phyloP scores from a whole-genome alignment of 2,113 vertebrate species.

The Callorhinus ursinus region DNA sequence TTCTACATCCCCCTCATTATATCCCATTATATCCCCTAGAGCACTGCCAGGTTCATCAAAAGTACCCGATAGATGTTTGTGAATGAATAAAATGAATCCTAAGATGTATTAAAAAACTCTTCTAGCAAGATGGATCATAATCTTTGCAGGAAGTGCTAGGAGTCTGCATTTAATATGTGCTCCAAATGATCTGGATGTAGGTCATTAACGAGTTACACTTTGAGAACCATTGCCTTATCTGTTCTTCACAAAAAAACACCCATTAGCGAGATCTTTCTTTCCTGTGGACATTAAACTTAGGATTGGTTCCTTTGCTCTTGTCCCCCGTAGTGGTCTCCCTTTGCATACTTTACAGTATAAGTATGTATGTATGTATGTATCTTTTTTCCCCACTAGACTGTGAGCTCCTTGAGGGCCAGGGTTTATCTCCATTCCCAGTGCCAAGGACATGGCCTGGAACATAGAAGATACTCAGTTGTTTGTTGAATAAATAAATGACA shows the following conservation, averaged over 20 bases:
- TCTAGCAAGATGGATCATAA: not conserved
- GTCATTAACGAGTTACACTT: not conserved
- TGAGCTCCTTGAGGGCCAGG: conserved; percentile 72
- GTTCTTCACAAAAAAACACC: conserved; percentile 14
- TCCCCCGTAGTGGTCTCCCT: not conserved
- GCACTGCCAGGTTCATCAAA: not conserved
- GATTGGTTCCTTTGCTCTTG: not conserved
- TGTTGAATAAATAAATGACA: conserved; percentile 64
- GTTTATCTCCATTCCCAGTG: conserved; percentile 36
- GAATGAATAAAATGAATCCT: not conserved
- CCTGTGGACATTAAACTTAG: not conserved
- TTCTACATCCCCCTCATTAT: not conserved
- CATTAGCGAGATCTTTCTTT: not conserved
- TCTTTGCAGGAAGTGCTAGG: not conserved
- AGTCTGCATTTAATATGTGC: not conserved
- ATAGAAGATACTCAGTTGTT: conserved; percentile 52
- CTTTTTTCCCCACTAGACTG: conserved; percentile 45
- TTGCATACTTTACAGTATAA: not conserved
- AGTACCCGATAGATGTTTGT: not conserved
- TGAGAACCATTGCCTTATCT: conserved; percentile 34
- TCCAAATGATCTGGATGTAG: not conserved
- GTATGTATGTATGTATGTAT: not conserved
- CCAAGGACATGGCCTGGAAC: conserved; percentile 41
- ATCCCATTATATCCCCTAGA: not conserved
- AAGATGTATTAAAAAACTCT: not conserved